Evolutionary conservation across 2,797 vertebrate species (phyloP), one percentile per base, ranked within the genome.

Genomic region (Limosa lapponica): DNA sequence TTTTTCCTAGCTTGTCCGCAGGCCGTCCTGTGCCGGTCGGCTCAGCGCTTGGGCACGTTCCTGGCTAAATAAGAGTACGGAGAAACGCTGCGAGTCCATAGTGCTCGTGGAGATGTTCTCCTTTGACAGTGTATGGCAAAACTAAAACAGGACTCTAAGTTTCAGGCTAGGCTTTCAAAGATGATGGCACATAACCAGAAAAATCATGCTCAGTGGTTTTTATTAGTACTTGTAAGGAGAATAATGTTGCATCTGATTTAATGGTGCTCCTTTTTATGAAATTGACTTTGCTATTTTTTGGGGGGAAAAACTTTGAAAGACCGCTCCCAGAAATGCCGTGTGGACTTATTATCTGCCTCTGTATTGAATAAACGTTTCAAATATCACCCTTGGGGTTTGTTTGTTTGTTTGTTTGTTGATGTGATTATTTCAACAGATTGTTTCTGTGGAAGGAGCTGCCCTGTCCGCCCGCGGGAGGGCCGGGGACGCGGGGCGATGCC

Each of bases 371-470:
- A 48, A 24, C 2, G 3, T 65, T 54, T 75, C 23, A 3, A 23
- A 6, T 28, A 10, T 8, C 10, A 43, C 2, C 17, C 11, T 24
- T 20, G 16, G 3, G 9, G 1, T 23, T 14, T 48, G 18, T 30
- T 30, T 17, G 28, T 30, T 30, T 17, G 28, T 30, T 54, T 54
- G 18, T 3, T 19, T 43, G 23, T 54, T 49, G 22, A 23, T 6
- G 37, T 7, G 10, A 1, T 34, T 25, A 25, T 37, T 46, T 22
- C 16, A 4, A 2, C 13, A 23, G 48, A 0, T 24, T 3, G 58
- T n/a, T 3, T 1, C 0, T 0, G 17, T 0, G n/a, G 11, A 1
- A 13, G 2, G 13, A 13, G 1, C n/a, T 1, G n/a, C 4, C 10
- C 20, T 1, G 16, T 5, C 5, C 8, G 1, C 0, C 62, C 0